A percentile compares a stretch with the other conserved stretches of the same genome.
These are phyloP conservation scores for Rugalucina vietnamica DNA, from an alignment of 2,888 invertebrate genomes.

Conservation along the genomic window DNA sequence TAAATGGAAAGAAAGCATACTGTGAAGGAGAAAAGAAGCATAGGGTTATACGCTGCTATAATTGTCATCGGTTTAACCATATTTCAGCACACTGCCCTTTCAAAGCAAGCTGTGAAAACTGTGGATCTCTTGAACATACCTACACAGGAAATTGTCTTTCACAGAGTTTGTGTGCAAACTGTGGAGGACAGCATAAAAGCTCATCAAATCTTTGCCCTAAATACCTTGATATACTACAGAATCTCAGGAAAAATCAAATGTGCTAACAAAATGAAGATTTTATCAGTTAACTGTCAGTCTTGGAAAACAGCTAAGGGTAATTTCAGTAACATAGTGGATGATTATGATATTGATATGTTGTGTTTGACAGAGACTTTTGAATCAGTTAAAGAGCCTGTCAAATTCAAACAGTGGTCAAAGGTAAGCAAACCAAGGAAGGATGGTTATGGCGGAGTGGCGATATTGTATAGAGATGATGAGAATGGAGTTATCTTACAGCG, in stretches of 20 bases:
- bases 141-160: background rate
- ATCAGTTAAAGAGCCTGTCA: background rate
- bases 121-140: background rate
- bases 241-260: background rate
- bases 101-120: background rate
- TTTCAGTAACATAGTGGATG: background rate
- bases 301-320: background rate
- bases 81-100: background rate
- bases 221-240: background rate
- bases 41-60: background rate
- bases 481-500: background rate
- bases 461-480: background rate
- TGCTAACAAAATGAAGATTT: background rate
- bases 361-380: constrained; percentile 11
- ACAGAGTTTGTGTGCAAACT: background rate
- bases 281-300: background rate
- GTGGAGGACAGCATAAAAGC: background rate
- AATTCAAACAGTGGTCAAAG: background rate
- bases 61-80: background rate
- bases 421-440: background rate
- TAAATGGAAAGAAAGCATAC: background rate
- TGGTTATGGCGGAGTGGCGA: background rate
- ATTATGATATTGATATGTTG: background rate
- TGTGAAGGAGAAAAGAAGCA: background rate
- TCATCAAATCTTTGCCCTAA: background rate